phyloP scores from a whole-genome alignment of 1,140 invertebrate species.

The Diachasmimorpha longicaudata region DNA sequence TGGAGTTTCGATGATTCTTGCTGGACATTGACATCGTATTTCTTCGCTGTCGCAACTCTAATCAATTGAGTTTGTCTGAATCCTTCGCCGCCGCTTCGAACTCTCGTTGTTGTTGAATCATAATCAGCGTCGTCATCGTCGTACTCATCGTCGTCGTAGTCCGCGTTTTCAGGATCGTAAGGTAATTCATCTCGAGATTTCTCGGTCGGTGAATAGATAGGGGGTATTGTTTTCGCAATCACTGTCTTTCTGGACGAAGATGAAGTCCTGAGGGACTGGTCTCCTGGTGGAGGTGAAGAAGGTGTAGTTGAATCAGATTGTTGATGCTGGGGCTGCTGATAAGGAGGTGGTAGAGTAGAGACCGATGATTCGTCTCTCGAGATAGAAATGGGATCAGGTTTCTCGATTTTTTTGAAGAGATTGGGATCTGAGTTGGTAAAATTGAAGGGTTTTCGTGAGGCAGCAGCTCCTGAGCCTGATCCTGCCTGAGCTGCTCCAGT shows the following conservation, averaged over 20 bases:
- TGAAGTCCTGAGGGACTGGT: conserved; percentile 63
- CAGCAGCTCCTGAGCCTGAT: conserved; percentile 66
- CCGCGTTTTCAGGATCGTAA: conserved; percentile 38
- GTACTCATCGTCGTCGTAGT: conserved; percentile 55
- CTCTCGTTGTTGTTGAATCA: neutral
- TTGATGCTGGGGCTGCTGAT: conserved; percentile 49
- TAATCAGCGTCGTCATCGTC: conserved; percentile 42
- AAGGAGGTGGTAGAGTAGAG: conserved; percentile 38
- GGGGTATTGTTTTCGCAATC: conserved; percentile 17
- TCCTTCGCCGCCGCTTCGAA: neutral
- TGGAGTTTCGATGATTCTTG: conserved; percentile 43
- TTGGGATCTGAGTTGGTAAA: conserved; percentile 45
- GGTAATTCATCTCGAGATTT: conserved; percentile 29
- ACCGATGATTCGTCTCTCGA: conserved; percentile 58
- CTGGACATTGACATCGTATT: conserved; percentile 50
- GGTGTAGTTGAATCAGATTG: conserved; percentile 30
- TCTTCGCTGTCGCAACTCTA: conserved; percentile 16
- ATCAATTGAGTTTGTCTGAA: conserved; percentile 19
- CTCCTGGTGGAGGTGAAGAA: conserved; percentile 57
- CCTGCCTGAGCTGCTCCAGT: conserved; percentile 81
- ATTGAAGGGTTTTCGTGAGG: conserved; percentile 55
- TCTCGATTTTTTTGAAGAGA: conserved; percentile 47
- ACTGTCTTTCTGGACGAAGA: conserved; percentile 39
- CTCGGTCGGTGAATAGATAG: neutral
- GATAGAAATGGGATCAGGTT: conserved; percentile 50